Evolutionary conservation across 2,888 invertebrate species (phyloP).

Genomic region (Scrobipalpa atriplicella): DNA sequence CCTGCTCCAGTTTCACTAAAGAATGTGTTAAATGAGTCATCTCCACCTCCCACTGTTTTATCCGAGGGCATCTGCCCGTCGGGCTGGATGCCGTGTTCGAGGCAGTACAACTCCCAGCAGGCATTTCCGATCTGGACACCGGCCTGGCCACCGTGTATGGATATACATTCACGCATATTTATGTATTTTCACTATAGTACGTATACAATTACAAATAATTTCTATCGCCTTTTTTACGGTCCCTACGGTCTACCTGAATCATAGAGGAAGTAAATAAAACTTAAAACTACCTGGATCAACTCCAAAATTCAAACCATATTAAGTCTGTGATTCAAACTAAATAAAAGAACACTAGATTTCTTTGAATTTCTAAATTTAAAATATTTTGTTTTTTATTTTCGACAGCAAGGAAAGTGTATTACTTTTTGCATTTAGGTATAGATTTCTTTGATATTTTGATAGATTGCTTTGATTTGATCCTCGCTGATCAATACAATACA

Average conservation of each 20-base stretch:
- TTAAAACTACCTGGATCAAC: not conserved
- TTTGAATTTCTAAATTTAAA: too few species aligned
- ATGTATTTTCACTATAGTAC: conserved; percentile 46
- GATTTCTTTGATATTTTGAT: too few species aligned
- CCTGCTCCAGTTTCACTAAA: conserved; percentile 97
- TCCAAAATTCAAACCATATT: conserved; percentile 23
- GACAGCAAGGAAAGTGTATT: too few species aligned
- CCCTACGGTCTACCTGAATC: conserved; percentile 44
- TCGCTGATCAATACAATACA: too few species aligned
- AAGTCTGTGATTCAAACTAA: too few species aligned
- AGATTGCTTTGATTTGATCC: too few species aligned
- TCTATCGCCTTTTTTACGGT: conserved; percentile 31
- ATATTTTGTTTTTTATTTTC: too few species aligned
- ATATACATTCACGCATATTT: conserved; percentile 77
- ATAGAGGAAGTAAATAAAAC: too few species aligned
- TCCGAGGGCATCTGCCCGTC: conserved; percentile 95
- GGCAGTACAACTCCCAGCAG: conserved; percentile 93
- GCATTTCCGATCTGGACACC: conserved; percentile 95
- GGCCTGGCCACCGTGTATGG: conserved; percentile 75
- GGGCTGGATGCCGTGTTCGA: conserved; percentile 92
- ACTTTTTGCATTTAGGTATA: too few species aligned
- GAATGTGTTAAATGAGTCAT: conserved; percentile 97
- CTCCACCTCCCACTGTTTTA: conserved; percentile 91
- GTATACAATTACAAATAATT: conserved; percentile 56
- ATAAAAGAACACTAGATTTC: too few species aligned